Evolutionary conservation across 2,888 invertebrate genomes (phyloP).

Genomic region (Tholera decimalis): DNA sequence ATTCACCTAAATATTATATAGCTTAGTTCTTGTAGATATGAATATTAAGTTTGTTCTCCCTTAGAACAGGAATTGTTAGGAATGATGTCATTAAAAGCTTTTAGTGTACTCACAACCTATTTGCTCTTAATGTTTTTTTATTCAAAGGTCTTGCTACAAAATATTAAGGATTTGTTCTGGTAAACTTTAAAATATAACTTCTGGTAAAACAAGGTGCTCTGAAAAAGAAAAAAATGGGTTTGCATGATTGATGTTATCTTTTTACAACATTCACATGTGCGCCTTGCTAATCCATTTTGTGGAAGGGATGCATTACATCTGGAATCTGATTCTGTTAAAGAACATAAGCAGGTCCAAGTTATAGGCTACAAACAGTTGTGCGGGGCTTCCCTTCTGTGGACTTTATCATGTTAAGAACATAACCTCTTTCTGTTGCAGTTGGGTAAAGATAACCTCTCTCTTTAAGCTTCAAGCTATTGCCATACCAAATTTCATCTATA

Average conservation of each 20-base stretch:
- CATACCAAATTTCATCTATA: too few relatives aligned
- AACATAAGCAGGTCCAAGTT: background rate
- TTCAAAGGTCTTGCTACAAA: constrained; percentile 50
- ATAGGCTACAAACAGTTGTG: too few relatives aligned
- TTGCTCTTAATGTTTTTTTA: constrained; percentile 52
- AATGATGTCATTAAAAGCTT: constrained; percentile 33
- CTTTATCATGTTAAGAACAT: too few relatives aligned
- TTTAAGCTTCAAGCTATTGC: too few relatives aligned
- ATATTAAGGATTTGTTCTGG: constrained; percentile 49
- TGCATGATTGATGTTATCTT: constrained; percentile 47
- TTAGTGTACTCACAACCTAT: constrained; percentile 20
- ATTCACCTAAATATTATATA: constrained; percentile 2
- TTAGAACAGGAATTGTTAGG: constrained; percentile 11
- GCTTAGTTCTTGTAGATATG: constrained; percentile 1
- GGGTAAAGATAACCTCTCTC: too few relatives aligned
- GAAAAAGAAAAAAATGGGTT: constrained; percentile 33
- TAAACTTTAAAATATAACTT: constrained; percentile 46
- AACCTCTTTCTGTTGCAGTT: too few relatives aligned
- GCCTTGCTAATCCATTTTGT: background rate
- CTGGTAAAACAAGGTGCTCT: constrained; percentile 37
- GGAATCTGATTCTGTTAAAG: background rate
- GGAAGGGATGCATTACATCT: background rate
- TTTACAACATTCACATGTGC: constrained; percentile 43
- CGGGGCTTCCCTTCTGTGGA: too few relatives aligned
- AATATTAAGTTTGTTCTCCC: constrained; percentile 1